phyloP scores from a whole-genome alignment of 1,140 invertebrate genomes.

The Branchinecta lindahli region DNA sequence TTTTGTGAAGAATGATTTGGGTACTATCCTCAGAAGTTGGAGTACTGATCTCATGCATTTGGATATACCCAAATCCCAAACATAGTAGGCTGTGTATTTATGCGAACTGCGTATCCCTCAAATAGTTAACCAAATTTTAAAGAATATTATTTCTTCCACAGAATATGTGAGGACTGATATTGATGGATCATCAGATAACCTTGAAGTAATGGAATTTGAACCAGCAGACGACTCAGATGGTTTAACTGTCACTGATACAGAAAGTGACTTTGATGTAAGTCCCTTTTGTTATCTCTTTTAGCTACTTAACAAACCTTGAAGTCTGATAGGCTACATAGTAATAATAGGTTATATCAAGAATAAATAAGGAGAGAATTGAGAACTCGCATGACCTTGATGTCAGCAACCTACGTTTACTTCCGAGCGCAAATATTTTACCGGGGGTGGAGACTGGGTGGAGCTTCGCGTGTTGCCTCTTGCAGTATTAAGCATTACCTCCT shows the following conservation, averaged over 20 bases:
- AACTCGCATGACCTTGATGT: too few relatives aligned
- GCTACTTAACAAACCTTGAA: too few relatives aligned
- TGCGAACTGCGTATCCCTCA: not conserved
- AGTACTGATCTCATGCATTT: not conserved
- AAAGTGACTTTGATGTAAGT: conserved; percentile 4
- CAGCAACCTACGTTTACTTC: too few relatives aligned
- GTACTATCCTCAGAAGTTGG: not conserved
- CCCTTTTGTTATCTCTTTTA: too few relatives aligned
- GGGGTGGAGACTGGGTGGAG: too few relatives aligned
- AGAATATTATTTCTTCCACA: not conserved
- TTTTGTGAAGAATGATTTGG: not conserved
- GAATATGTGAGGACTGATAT: conserved; percentile 1
- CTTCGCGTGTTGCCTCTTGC: too few relatives aligned
- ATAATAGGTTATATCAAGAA: too few relatives aligned
- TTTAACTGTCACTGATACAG: not conserved
- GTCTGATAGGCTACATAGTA: too few relatives aligned
- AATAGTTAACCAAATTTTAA: not conserved
- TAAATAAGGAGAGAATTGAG: too few relatives aligned
- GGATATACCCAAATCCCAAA: too few relatives aligned
- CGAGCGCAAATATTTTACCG: too few relatives aligned
- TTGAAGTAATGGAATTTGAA: not conserved
- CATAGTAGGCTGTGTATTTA: not conserved
- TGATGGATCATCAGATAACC: not conserved
- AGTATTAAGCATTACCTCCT: too few relatives aligned
- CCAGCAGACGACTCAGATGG: not conserved